Evolutionary conservation across 2,113 vertebrate genomes (phyloP), one percentile per base, ranked within the genome.

Genomic region (Eptatretus burgeri): DNA sequence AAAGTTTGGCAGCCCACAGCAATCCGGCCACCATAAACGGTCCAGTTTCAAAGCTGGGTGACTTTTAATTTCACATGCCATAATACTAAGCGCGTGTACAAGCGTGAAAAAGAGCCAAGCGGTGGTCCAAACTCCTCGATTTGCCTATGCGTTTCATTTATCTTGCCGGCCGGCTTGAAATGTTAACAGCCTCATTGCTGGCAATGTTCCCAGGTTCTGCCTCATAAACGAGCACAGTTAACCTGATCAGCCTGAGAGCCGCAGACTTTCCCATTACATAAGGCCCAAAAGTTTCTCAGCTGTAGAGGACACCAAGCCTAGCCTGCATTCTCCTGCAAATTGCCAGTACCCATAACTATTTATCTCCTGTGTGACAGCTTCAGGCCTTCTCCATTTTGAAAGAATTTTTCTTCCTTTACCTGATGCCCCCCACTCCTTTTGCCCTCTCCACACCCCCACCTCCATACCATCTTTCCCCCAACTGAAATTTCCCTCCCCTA

Each of bases 81-180:
- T 60, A 60, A 60, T 60, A 60, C 56, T 20, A 20, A 60, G 56
- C 56, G 56, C 56, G 56, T 60, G 56, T 20, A 20, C 20, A 60
- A 60, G 56, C 56, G 56, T 60, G 56, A 13, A 60, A 60, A 12
- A 20, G 56, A 20, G 56, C n/a, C 16, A 19, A 19, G 56, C n/a
- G 56, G 56, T n/a, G 56, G 12, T 20, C 56, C 56, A 60, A 60
- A 60, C 56, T 60, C 56, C n/a, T n/a, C 56, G 56, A 60, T 60
- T 60, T 60, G 56, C 56, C 56, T 60, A 60, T 60, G 56, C 56
- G 56, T 60, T 60, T 60, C 56, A 60, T 60, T 60, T 60, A 60
- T 60, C 56, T 60, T 60, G 56, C 56, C 56, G 56, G 56, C 56
- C 56, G 56, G n/a, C 56, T 60, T 60, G 56, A 60, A 60, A 60